Base-by-base conservation (phyloP, 2,797 vertebrate genomes). In the Danionella dracula region DNA sequence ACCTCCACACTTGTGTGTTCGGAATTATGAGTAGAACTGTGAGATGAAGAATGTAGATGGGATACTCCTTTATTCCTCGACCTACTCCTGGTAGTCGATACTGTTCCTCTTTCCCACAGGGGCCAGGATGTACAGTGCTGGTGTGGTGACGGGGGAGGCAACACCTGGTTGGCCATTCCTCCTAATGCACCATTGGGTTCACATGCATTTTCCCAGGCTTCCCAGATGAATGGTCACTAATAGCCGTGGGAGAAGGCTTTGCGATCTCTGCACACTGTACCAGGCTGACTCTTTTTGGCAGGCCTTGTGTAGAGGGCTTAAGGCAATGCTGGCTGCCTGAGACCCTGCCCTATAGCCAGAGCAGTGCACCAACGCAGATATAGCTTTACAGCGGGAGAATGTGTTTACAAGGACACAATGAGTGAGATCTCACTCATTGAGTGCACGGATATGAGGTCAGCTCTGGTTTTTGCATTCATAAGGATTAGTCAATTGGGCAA, bases 131-230 rank as follows among this genome's bases (percentile, higher is more conserved):
- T 75, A 77, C 73, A 61, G 51, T 61, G 6, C 37, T 67, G 56
- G 37, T 56, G 51, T 67, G 66, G 54, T 34, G 29, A 29, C 61
- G 79, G 78, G 90, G 53, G 85, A 87, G 85, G 21, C 79, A 86
- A 85, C 87, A 90, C 90, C 90, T 94, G 90, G 89, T 90, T 88
- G 86, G 81, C 88, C 78, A 68, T 86, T 88, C 84, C 83, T 82
- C 82, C 84, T 84, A 82, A 85, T 87, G 90, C 83, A 77, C 51
- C 77, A 78, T 85, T 83, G 79, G 83, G 88, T 88, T 82, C 75
- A 77, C 82, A 92, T 88, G 88, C 87, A 83, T 92, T 93, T 94
- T 93, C 88, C 90, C 92, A 93, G 93, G 92, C 89, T 91, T 90
- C 87, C 83, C 85, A 88, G 81, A 80, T 88, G 86, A 90, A 87